A percentile compares a stretch with the other conserved stretches of the same genome.
Conservation (phyloP, 2,113 vertebrate genomes). For the Prinia subflava region DNA sequence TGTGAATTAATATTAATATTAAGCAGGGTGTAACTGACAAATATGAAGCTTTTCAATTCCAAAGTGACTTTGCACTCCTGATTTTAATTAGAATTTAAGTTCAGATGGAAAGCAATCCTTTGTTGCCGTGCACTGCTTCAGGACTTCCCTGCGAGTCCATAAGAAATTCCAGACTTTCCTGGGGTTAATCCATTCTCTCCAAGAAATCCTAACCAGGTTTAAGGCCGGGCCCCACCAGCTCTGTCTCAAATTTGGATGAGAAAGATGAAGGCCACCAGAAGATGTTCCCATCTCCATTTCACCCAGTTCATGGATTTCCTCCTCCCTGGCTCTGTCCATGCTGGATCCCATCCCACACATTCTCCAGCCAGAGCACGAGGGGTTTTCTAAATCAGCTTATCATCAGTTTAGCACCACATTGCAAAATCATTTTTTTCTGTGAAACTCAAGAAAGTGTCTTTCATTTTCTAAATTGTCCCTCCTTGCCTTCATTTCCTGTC, state of each 20-base stretch:
- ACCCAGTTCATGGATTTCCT: not conserved
- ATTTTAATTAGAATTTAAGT: not conserved
- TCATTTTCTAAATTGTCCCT: not conserved
- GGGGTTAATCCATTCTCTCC: not conserved
- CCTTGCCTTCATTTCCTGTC: constrained; percentile 15
- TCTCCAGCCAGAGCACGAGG: not conserved
- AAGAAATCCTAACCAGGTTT: not conserved
- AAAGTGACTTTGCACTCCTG: not conserved
- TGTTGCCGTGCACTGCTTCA: accelerated
- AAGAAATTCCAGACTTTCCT: not conserved
- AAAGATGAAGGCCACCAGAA: not conserved
- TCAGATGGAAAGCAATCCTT: not conserved
- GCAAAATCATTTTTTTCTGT: not conserved
- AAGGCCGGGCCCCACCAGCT: not conserved
- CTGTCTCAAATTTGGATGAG: not conserved
- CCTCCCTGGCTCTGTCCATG: not conserved
- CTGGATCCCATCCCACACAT: not conserved
- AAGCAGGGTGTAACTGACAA: not conserved
- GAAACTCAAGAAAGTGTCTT: not conserved
- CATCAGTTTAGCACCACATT: not conserved
- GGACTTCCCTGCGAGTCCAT: not conserved
- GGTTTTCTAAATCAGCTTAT: not conserved
- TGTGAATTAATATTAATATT: not conserved
- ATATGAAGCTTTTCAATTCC: not conserved
- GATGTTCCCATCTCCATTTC: not conserved